phyloP scores from a whole-genome alignment of 2,113 vertebrate species.

The Bos javanicus region DNA sequence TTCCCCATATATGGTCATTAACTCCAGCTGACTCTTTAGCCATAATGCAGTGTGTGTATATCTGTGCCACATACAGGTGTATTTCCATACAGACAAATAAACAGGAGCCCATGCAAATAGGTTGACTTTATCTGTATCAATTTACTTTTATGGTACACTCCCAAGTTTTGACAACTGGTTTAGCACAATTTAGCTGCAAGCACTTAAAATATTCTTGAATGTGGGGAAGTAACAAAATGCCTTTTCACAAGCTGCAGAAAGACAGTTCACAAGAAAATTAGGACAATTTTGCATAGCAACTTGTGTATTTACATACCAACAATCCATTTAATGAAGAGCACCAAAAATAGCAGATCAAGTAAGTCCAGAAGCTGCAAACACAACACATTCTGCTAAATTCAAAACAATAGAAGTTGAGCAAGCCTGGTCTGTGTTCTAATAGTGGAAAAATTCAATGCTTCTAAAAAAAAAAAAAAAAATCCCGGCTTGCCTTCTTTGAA shows the following conservation, averaged over 20 bases:
- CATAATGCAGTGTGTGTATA: slow-evolving; percentile 36
- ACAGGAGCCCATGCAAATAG: slow-evolving; percentile 10
- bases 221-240: slow-evolving; percentile 70
- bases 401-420: slow-evolving; percentile 64
- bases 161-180: slow-evolving; percentile 66
- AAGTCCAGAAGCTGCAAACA: slow-evolving; percentile 69
- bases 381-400: slow-evolving; percentile 50
- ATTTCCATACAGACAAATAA: slow-evolving; percentile 53
- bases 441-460: slow-evolving; percentile 56
- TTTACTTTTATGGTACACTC: slow-evolving; percentile 56
- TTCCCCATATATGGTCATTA: slow-evolving; percentile 43
- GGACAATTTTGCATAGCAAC: slow-evolving; percentile 72
- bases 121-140: slow-evolving; percentile 49
- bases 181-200: slow-evolving; percentile 71
- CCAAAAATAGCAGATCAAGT: slow-evolving; percentile 71
- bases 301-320: slow-evolving; percentile 76
- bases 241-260: slow-evolving; percentile 68
- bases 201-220: slow-evolving; percentile 73
- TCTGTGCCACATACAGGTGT: slow-evolving; percentile 21
- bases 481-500: slow-evolving; percentile 56
- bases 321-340: slow-evolving; percentile 75
- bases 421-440: slow-evolving; percentile 54
- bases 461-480: slow-evolving; percentile 25
- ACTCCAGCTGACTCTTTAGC: slow-evolving; percentile 38
- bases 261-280: slow-evolving; percentile 73